Evolutionary conservation across 2,888 invertebrate genomes (phyloP).

Genomic region (Microplitis deprimator): DNA sequence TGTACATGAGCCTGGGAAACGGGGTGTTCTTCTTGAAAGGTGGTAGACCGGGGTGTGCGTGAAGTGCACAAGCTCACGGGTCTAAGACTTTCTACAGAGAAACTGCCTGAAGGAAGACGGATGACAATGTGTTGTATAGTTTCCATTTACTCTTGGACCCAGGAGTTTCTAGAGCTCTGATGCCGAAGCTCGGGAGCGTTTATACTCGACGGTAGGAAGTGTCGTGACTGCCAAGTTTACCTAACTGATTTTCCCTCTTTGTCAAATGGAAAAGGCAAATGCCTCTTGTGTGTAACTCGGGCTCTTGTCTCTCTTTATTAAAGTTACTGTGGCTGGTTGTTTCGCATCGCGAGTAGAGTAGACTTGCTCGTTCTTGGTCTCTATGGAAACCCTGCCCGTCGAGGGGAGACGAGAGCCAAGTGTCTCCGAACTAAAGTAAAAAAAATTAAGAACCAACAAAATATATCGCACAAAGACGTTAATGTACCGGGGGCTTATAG

Average conservation of each 20-base stretch:
- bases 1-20: too few species aligned
- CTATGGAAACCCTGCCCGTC: conserved; percentile 38
- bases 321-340: neutral
- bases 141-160: neutral
- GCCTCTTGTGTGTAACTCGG: neutral
- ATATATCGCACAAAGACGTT: neutral
- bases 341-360: neutral
- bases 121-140: conserved; percentile 20
- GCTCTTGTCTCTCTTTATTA: conserved; percentile 13
- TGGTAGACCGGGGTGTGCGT: conserved; percentile 10
- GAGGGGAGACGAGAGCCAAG: conserved; percentile 30
- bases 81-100: conserved; percentile 2
- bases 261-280: conserved; percentile 12
- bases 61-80: conserved; percentile 5
- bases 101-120: neutral
- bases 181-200: conserved; percentile 34
- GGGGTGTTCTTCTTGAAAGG: neutral
- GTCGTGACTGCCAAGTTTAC: conserved; percentile 65
- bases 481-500: neutral
- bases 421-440: conserved; percentile 36
- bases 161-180: neutral
- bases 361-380: conserved; percentile 24
- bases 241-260: conserved; percentile 42
- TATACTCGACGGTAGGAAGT: conserved; percentile 59
- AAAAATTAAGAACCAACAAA: neutral